Evolutionary conservation across 2,113 vertebrate genomes (phyloP), one percentile per base, ranked within the genome.

Genomic region (Caretta caretta): DNA sequence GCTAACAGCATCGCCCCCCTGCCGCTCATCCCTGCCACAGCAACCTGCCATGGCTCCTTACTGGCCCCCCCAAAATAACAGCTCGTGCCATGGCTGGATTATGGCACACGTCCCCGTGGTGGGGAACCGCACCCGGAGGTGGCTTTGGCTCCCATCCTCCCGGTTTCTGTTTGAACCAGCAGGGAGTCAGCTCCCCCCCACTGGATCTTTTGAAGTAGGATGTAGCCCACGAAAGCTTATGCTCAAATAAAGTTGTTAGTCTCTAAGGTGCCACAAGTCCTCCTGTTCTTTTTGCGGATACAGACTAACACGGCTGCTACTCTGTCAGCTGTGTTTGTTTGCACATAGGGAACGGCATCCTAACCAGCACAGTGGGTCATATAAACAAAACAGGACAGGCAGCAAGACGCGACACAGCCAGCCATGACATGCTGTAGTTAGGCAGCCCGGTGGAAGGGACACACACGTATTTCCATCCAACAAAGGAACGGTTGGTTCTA

Each of bases 401-500:
- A 75, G 8, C 3, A 0, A 54, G 54, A 22, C 31, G 11, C 1
- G 12, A 25, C 13, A 0, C n/a, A 42, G n/a, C 24, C 12, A 14
- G 38, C 50, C 13, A 10, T 3, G 31, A 35, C 17, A n/a, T 17
- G 35, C 35, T 19, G 31, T 9, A 20, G 62, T 9, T 9, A 17
- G 14, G 1, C 59, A 69, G 35, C 31, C 62, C 3, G 35, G 16
- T 35, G 9, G 62, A 35, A 69, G 62, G 62, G 9, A n/a, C 62
- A 7, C 13, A 1, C 4, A 1, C 13, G 14, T 31, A 17, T 4
- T 35, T 65, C 13, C 29, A 65, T 16, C 31, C 6, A 14, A 3
- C 17, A 69, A 69, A 65, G 16, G 8, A 8, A n/a, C 35, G 13
- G 62, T 10, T n/a, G 65, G 65, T n/a, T 46, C 38, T 12, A 38